phyloP scores from a whole-genome alignment of 2,113 vertebrate species.

The Chrysochloris asiatica region DNA sequence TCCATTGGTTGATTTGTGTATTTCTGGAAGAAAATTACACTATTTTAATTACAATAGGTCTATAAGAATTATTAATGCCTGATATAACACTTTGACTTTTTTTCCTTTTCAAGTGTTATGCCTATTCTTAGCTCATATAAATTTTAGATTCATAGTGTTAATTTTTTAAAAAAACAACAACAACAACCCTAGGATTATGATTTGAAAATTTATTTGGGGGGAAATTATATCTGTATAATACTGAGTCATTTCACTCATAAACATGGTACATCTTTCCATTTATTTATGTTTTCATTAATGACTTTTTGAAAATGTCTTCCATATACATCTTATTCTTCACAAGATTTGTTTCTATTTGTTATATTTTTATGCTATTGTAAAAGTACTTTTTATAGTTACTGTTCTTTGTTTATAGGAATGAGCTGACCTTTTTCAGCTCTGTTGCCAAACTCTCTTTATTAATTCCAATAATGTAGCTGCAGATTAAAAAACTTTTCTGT shows the following conservation, averaged over 20 bases:
- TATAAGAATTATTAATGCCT: neutral
- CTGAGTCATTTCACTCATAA: neutral
- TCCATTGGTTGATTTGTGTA: neutral
- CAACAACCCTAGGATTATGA: too few relatives aligned
- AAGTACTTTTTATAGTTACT: neutral
- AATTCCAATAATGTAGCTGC: neutral
- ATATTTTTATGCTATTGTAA: neutral
- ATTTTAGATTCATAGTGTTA: neutral
- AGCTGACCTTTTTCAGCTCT: neutral
- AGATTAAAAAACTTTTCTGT: neutral
- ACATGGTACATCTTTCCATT: neutral
- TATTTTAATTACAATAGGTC: neutral
- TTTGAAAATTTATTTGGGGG: neutral
- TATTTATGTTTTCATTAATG: neutral
- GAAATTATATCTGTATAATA: neutral
- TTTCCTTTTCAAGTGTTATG: neutral
- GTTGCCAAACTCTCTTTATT: neutral
- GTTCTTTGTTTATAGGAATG: neutral
- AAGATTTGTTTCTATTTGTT: neutral
- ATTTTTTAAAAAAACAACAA: neutral
- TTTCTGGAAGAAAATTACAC: neutral
- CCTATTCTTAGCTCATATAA: neutral
- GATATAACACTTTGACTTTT: too few relatives aligned
- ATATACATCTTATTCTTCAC: neutral
- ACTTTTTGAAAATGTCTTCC: neutral